phyloP scores from a whole-genome alignment of 2,797 vertebrate genomes.

The Thunnus albacares region DNA sequence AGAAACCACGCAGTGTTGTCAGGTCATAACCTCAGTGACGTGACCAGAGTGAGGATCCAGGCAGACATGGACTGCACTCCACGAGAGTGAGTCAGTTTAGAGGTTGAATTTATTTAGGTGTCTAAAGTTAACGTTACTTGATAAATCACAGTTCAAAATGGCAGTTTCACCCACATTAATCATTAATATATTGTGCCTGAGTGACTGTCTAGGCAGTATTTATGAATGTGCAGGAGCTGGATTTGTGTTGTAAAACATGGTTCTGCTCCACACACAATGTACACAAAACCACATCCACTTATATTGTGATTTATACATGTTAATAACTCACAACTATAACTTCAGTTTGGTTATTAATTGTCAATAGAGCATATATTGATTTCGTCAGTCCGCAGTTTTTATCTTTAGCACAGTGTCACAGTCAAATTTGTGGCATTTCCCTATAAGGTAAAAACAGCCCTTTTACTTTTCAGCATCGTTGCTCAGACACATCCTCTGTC shows the following conservation, averaged over 20 bases:
- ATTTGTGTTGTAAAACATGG: background rate
- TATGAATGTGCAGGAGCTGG: background rate
- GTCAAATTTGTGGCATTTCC: background rate
- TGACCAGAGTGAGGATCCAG: constrained; percentile 87
- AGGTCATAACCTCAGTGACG: constrained; percentile 87
- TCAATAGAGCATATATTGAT: background rate
- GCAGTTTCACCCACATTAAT: background rate
- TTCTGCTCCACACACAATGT: background rate
- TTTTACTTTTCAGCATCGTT: background rate
- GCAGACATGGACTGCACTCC: constrained; percentile 84
- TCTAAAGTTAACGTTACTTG: background rate
- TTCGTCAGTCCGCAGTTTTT: background rate
- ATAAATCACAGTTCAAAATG: background rate
- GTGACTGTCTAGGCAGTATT: background rate
- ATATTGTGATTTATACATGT: background rate
- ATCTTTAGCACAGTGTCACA: background rate
- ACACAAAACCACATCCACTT: too few relatives aligned
- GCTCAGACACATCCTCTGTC: background rate
- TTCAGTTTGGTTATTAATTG: background rate
- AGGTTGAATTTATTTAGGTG: background rate
- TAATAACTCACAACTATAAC: background rate
- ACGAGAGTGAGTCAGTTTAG: constrained; percentile 87
- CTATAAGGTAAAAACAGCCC: background rate
- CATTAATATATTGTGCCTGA: background rate
- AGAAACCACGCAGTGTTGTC: constrained; percentile 86